Evolutionary conservation across 2,113 vertebrate species (phyloP), one percentile per base, ranked within the genome.

Genomic region (Coracopsis vasa): DNA sequence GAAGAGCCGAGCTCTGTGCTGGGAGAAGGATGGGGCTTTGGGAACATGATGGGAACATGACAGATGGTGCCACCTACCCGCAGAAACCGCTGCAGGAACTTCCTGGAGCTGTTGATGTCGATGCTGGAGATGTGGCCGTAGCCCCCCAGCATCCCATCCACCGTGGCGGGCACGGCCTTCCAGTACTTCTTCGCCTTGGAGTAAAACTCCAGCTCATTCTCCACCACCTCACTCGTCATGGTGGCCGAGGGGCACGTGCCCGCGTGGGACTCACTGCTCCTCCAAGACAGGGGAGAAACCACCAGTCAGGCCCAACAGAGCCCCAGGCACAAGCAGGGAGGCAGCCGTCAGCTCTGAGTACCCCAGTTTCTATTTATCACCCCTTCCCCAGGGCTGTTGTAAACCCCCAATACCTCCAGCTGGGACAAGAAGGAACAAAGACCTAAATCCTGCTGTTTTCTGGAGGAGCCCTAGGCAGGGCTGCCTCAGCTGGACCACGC

Each of bases 101-200:
- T 99, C 93, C 98, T 99, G 94, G 99, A 99, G 94, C 99, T 99
- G 80, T 96, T 99, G 96, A 99, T 98, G 92, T 99, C 99, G 3
- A 99, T 98, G 97, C 80, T 98, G 97, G 99, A 99, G 98, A 99
- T 99, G 97, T 98, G 98, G 85, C 99, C 99, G 1, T 99, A 99
- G 50, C 99, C 99, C 7, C 99, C 99, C 61, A 99, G 93, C 99
- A 99, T 99, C 79, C 99, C 99, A 1, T 99, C 99, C 97, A 99
- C 99, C 0, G 99, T 99, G 94, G 99, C 96, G 0, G 99, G 97
- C 28, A 99, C 95, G 0, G 99, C 98, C 82, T 98, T 99, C 99
- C 99, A 99, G 97, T 99, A 99, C n/a, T 94, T 98, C 97, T 99
- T 97, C 0, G 99, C 99, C 79, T 99, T 99, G 41, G 98, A 98